Base-by-base conservation (phyloP, 2,888 invertebrate species). In the Parthenolecanium corni region DNA sequence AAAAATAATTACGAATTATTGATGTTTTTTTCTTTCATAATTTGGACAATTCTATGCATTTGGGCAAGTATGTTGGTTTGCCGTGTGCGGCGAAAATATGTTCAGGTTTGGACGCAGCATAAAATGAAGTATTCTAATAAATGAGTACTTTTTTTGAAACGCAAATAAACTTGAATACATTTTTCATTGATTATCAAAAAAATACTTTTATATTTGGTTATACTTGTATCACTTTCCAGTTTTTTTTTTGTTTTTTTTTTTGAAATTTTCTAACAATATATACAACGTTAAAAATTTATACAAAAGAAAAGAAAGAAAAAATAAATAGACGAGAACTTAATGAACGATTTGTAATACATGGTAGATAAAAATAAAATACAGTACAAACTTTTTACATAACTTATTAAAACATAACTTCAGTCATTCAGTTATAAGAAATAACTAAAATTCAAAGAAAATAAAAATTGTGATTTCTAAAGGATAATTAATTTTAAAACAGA, bases 171-270 rank as follows among this genome's bases (percentile, higher is more conserved):
- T n/a, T 44, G n/a, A 44, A 44, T 44, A 16, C 44, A 18, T 6
- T 6, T n/a, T 18, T 18, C n/a, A 12, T 18, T 23, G 23, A 49
- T 51, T 31, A 25, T 25, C 16, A n/a, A 51, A 51, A 31, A 52
- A 36, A 24, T 52, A 52, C 36, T 52, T 51, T 36, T 36, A 52
- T 52, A 36, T 52, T 52, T 52, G 52, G 52, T 52, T 52, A 52
- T 52, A n/a, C n/a, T n/a, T n/a, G n/a, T n/a, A 52, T 52, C 52
- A 52, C 52, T 23, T 31, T 52, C 31, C 20, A 9, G 18, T 16
- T 51, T 52, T 52, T n/a, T 51, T 51, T 51, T 51, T n/a, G 14
- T 20, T 31, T 51, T 52, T 52, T n/a, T 51, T 51, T 51, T 51
- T n/a, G 14, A 25, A 52, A 31, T 36, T 51, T 52, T 31, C 51